Evolutionary conservation across 64 coral and sea anemone genomes (phyloP), one percentile per base, ranked within the genome.

Genomic region (Montipora capricornis): DNA sequence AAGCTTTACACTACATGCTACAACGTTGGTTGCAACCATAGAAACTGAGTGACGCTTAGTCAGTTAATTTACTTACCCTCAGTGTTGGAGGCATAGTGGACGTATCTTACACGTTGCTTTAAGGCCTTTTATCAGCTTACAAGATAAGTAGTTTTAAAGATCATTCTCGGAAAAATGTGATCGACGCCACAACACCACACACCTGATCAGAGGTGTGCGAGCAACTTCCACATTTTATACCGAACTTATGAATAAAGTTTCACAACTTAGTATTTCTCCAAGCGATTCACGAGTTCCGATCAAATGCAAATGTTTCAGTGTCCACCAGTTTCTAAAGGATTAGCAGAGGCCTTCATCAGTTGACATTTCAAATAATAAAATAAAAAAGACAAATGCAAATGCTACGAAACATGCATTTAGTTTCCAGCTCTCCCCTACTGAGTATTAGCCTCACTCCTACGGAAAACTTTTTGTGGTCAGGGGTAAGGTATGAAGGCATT

Each of bases 71-170:
- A 86, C 82, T 86, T 51, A 86, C 82, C 16, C 62, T 60, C 12
- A n/a, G 3, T 13, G 82, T 86, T 22, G 82, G 82, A 86, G 44
- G 64, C 82, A 86, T 86, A 45, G 22, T 68, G 46, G 19, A 73
- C 19, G 14, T 84, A 16, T 49, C 29, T 44, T n/a, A 16, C 19
- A 16, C 64, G 20, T 86, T 71, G 6, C 46, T 22, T 13, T 86
- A 5, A 70, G 11, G 62, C 15, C 47, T 86, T 86, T 37, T 15
- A 50, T 14, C n/a, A 86, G 44, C 12, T 5, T 48, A 48, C 14
- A 16, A 17, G 15, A 44, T 46, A 47, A n/a, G 17, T 7, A 15
- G 14, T 20, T 4, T 49, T 49, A 50, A 13, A 6, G 50, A 86
- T 49, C 82, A 86, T 86, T 49, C 45, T 49, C 76, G 19, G 14